These are phyloP conservation scores for Scarus forsteni DNA, from an alignment of 2,797 vertebrate species.

Conservation along the genomic window DNA sequence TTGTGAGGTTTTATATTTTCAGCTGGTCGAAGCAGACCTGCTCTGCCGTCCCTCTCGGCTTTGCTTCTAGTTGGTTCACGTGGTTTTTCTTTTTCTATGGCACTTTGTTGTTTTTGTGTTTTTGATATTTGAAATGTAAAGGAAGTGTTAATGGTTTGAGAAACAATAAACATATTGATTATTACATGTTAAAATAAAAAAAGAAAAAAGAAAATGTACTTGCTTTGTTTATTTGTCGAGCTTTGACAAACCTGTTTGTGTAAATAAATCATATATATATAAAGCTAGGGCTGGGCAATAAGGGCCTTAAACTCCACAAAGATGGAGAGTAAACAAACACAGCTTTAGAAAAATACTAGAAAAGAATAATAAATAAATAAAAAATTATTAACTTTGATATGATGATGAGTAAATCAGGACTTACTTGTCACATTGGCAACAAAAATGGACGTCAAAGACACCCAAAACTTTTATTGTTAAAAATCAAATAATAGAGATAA, in stretches of 20 bases:
- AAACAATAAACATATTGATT: slow-evolving; percentile 29
- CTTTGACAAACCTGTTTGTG: slow-evolving; percentile 20
- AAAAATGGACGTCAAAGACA: no score
- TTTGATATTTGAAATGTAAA: slow-evolving; percentile 47
- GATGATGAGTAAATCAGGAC: no score
- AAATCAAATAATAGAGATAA: no score
- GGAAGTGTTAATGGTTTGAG: slow-evolving; percentile 41
- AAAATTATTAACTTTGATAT: no score
- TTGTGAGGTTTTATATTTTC: neutral
- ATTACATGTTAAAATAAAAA: neutral
- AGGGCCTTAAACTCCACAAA: no score
- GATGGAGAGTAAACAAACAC: no score
- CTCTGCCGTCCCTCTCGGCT: slow-evolving; percentile 37
- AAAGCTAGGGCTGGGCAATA: no score
- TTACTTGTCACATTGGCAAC: no score
- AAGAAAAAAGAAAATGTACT: neutral
- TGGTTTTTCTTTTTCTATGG: slow-evolving; percentile 48
- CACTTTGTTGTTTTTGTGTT: slow-evolving; percentile 66
- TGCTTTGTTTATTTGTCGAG: slow-evolving; percentile 28
- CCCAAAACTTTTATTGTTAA: no score
- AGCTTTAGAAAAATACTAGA: no score
- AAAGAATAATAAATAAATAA: no score
- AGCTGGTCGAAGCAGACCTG: slow-evolving; percentile 40
- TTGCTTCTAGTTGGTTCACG: slow-evolving; percentile 36
- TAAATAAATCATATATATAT: slow-evolving; percentile 23